A percentile compares a stretch with the other conserved stretches of the same genome.
These are phyloP conservation scores for Pteria penguin DNA, from an alignment of 2,888 invertebrate species.

Conservation along the genomic window DNA sequence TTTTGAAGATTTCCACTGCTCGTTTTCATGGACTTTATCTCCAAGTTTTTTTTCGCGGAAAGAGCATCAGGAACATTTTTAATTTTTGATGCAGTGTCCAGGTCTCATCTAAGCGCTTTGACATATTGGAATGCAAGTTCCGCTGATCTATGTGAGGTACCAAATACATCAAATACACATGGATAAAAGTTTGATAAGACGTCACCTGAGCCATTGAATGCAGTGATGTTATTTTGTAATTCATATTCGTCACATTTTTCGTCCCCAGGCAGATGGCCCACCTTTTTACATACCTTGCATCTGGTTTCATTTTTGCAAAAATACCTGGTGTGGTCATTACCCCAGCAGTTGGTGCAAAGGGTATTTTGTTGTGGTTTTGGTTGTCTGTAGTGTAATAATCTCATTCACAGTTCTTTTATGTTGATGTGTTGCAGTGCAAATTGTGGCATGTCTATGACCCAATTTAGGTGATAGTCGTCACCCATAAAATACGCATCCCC, in stretches of 20 bases:
- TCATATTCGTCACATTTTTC: neutral
- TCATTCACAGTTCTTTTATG: constrained; percentile 20
- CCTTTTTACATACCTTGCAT: neutral
- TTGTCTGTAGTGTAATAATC: neutral
- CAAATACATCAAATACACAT: neutral
- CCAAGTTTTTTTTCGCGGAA: neutral
- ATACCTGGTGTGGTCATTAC: neutral
- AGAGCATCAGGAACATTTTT: neutral
- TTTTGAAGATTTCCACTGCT: no score
- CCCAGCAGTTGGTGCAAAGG: neutral
- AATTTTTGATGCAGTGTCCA: neutral
- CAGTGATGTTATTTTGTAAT: neutral
- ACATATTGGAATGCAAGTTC: neutral
- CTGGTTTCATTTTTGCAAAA: neutral
- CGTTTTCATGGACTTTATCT: no score
- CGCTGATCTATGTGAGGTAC: neutral
- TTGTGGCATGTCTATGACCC: constrained; percentile 15
- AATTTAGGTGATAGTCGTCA: constrained; percentile 27
- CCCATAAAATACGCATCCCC: constrained; percentile 25
- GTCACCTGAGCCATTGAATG: neutral
- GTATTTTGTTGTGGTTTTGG: neutral
- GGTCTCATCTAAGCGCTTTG: neutral
- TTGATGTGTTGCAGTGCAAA: constrained; percentile 13
- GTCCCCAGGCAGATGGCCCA: neutral
- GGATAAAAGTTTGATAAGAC: neutral